Conservation (phyloP, 2,797 vertebrate species). For the Pantherophis alleghaniensis region DNA sequence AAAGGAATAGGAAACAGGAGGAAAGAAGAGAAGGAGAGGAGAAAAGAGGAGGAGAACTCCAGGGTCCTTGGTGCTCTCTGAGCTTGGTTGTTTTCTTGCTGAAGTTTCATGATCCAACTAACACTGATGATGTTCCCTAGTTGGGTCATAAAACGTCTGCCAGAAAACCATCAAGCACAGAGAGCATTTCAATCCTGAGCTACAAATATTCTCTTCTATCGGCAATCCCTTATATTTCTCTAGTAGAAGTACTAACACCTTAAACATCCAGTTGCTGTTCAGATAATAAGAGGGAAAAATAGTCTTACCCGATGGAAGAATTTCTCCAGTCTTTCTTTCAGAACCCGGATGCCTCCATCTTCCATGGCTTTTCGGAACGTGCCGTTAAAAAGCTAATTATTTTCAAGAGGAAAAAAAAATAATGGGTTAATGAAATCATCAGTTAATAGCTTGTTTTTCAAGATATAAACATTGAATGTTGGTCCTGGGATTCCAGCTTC, state of each 20-base stretch:
- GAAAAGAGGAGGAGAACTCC: no score
- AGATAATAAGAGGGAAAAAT: background rate
- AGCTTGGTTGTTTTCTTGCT: background rate
- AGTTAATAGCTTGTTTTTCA: background rate
- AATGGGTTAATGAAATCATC: background rate
- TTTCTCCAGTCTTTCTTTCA: constrained; percentile 93
- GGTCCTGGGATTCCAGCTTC: constrained; percentile 1
- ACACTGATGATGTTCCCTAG: background rate
- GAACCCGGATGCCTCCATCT: constrained; percentile 85
- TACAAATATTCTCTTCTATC: background rate
- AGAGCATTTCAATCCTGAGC: background rate
- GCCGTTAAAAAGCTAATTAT: constrained; percentile 91
- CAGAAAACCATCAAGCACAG: background rate
- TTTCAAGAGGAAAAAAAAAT: constrained; percentile 8
- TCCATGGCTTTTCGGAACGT: constrained; percentile 90
- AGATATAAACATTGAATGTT: background rate
- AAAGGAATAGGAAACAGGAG: background rate
- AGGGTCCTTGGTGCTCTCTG: no score
- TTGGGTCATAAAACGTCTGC: background rate
- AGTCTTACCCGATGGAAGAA: constrained; percentile 94
- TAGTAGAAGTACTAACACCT: background rate
- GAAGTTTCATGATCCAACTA: background rate
- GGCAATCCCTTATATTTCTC: background rate
- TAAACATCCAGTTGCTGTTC: no score
- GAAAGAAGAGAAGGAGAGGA: background rate